Percentiles rank a stretch among this genome's conserved stretches.
These are phyloP conservation scores for Hippocampus guttulatus DNA, from an alignment of 2,113 vertebrate species.

Conservation along the genomic window DNA sequence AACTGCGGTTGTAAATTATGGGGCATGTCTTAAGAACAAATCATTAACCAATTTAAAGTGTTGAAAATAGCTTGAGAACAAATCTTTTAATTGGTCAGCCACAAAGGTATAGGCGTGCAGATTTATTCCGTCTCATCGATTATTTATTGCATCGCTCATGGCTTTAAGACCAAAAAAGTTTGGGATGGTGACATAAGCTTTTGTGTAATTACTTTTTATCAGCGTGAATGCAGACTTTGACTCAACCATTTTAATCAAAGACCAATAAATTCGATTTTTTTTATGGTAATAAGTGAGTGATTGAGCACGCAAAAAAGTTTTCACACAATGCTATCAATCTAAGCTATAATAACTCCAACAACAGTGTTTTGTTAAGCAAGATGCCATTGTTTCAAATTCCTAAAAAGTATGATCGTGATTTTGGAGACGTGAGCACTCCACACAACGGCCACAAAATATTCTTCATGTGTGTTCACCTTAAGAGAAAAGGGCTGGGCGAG, in stretches of 20 bases:
- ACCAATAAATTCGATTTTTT: too few species aligned
- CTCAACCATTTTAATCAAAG: too few species aligned
- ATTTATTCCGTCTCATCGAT: neutral
- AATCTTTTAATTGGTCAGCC: neutral
- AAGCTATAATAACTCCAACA: too few species aligned
- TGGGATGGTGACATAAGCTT: too few species aligned
- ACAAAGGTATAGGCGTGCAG: neutral
- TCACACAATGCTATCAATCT: too few species aligned
- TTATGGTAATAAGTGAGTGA: too few species aligned
- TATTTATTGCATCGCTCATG: neutral
- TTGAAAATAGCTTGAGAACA: neutral
- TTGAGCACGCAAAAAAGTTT: too few species aligned
- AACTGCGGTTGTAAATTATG: too few species aligned
- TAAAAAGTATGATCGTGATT: neutral
- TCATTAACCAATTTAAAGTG: neutral
- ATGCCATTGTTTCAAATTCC: neutral
- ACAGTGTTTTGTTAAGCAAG: too few species aligned
- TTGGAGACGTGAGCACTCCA: neutral
- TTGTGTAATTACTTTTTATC: too few species aligned
- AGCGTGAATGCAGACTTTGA: too few species aligned
- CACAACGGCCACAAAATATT: neutral
- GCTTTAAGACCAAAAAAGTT: neutral
- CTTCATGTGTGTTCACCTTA: constrained; percentile 67
- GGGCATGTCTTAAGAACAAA: too few species aligned
- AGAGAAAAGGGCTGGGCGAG: constrained; percentile 86